Percentiles rank a stretch among this genome's conserved stretches.
phyloP scores from a whole-genome alignment of 2,888 invertebrate genomes.

The Psococerastis gibbosa region DNA sequence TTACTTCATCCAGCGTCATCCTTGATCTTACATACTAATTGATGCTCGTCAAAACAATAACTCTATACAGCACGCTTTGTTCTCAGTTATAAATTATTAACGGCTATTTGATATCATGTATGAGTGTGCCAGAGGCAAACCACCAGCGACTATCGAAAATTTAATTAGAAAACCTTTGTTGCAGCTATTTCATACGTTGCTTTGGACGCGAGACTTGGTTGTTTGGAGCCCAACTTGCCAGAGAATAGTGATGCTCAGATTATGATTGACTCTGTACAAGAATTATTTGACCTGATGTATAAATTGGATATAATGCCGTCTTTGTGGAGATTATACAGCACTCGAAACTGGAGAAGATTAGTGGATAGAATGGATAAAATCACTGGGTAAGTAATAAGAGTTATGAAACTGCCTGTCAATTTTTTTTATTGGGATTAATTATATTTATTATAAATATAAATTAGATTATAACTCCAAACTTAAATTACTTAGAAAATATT shows the following conservation, averaged over 20 bases:
- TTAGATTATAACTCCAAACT: too few species aligned
- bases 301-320: conserved; percentile 24
- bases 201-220: conserved; percentile 27
- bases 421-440: too few species aligned
- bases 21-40: too few species aligned
- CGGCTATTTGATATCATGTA: too few species aligned
- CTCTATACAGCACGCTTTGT: too few species aligned
- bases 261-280: conserved; percentile 24
- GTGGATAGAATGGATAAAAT: conserved; percentile 23
- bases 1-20: too few species aligned
- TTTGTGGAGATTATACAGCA: conserved; percentile 22
- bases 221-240: conserved; percentile 22
- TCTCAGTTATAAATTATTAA: too few species aligned
- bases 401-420: too few species aligned
- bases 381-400: conserved; percentile 6
- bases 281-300: conserved; percentile 21
- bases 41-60: too few species aligned
- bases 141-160: too few species aligned
- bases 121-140: not conserved
- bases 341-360: conserved; percentile 22
- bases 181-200: conserved; percentile 20
- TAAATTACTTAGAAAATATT: too few species aligned
- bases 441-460: too few species aligned
- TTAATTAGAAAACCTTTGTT: not conserved
- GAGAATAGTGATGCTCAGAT: conserved; percentile 25